These are phyloP conservation scores for Caranx ignobilis DNA, from an alignment of 2,113 vertebrate genomes.

Conservation along the genomic window DNA sequence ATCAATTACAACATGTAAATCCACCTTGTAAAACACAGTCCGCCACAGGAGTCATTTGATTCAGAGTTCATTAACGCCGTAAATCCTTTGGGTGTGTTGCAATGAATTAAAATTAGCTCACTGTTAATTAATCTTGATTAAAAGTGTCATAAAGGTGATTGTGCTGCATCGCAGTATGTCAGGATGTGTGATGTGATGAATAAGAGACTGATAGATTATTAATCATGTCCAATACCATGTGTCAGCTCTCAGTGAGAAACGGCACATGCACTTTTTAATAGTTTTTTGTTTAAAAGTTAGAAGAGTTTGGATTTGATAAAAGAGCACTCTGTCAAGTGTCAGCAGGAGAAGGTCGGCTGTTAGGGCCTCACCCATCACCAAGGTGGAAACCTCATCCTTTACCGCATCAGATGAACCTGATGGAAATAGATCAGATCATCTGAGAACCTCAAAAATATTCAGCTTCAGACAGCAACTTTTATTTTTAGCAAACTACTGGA, in stretches of 20 bases:
- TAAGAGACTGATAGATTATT: constrained; percentile 48
- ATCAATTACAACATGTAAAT: constrained; percentile 35
- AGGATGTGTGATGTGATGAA: constrained; percentile 5
- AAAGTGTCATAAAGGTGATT: constrained; percentile 37
- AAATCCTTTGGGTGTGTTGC: constrained; percentile 47
- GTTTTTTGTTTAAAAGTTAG: not conserved
- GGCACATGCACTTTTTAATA: not conserved
- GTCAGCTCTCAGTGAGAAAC: constrained; percentile 31
- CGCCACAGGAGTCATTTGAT: constrained; percentile 18
- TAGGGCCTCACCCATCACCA: no score
- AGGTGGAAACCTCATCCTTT: no score
- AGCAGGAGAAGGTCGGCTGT: no score
- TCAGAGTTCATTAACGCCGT: constrained; percentile 43
- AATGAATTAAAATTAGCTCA: constrained; percentile 50
- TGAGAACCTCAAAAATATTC: no score
- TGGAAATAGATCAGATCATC: no score
- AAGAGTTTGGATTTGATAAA: not conserved
- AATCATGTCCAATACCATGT: constrained; percentile 34
- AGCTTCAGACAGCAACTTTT: no score
- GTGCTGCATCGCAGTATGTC: constrained; percentile 22
- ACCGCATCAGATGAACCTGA: no score
- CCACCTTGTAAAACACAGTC: constrained; percentile 30
- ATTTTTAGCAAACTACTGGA: no score
- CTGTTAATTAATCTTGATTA: constrained; percentile 64
- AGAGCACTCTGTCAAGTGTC: not conserved